These are phyloP conservation scores for Burhinus bistriatus DNA, from an alignment of 2,113 vertebrate species.

Conservation along the genomic window DNA sequence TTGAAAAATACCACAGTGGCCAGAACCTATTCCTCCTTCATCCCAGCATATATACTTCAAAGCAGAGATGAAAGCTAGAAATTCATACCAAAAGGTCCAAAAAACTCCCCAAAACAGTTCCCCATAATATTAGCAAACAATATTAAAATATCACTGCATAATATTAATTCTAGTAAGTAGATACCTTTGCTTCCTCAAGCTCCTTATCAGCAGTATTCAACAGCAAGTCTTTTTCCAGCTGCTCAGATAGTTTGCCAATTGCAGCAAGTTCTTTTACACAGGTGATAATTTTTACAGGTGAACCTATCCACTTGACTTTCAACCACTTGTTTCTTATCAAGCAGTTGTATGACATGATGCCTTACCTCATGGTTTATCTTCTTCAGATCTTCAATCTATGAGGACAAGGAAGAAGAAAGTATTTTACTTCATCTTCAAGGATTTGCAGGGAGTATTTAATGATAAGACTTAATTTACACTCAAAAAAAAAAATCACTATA, in stretches of 20 bases:
- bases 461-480: neutral
- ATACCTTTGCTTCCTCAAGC: conserved; percentile 72
- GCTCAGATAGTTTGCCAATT: conserved; percentile 67
- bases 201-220: conserved; percentile 64
- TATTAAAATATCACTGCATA: neutral
- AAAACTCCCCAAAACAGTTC: neutral
- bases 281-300: conserved; percentile 67
- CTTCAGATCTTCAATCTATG: conserved; percentile 71
- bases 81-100: neutral
- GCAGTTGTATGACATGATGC: conserved; percentile 65
- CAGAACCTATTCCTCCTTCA: neutral
- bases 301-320: conserved; percentile 63
- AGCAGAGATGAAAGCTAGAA: neutral
- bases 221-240: conserved; percentile 64
- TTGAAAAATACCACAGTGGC: neutral
- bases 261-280: conserved; percentile 70
- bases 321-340: conserved; percentile 61
- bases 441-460: neutral
- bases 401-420: conserved; percentile 33
- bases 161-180: neutral
- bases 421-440: neutral
- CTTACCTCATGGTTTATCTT: conserved; percentile 68
- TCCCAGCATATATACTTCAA: neutral
- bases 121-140: neutral
- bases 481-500: neutral